Conservation (phyloP, 2,797 vertebrate species). For the Phaenicophaeus curvirostris region DNA sequence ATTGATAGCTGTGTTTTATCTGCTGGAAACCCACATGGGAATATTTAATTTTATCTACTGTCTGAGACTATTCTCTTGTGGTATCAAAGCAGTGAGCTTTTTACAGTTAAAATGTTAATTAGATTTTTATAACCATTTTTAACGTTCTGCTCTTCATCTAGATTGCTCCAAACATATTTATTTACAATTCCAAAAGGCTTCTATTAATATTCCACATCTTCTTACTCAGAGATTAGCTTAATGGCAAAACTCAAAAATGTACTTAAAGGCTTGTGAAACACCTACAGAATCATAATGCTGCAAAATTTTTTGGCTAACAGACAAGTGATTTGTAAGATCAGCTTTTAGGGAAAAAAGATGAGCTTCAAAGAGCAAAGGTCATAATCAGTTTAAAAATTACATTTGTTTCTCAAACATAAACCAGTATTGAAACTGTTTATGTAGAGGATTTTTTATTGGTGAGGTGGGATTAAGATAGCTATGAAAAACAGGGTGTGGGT, state of each 20-base stretch:
- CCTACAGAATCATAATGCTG: conserved; percentile 55
- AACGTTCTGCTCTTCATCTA: conserved; percentile 69
- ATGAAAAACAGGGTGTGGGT: neutral
- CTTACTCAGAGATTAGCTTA: conserved; percentile 62
- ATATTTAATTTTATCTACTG: conserved; percentile 78
- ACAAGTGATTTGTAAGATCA: conserved; percentile 46
- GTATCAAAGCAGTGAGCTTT: conserved; percentile 67
- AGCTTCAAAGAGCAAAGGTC: neutral
- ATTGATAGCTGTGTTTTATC: conserved; percentile 74
- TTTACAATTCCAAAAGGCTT: conserved; percentile 76
- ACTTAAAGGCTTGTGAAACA: conserved; percentile 68
- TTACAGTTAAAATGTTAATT: conserved; percentile 81
- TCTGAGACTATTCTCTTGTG: conserved; percentile 67
- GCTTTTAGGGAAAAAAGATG: conserved; percentile 20
- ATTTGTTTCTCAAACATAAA: neutral
- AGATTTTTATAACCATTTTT: conserved; percentile 77
- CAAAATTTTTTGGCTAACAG: conserved; percentile 41
- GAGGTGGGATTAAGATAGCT: neutral
- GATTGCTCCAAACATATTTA: conserved; percentile 76
- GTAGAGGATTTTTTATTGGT: neutral
- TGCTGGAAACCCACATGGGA: conserved; percentile 59
- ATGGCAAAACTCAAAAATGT: conserved; percentile 67
- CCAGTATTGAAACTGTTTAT: neutral
- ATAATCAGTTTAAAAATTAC: neutral
- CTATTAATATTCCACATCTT: conserved; percentile 72